Evolutionary conservation across 2,113 vertebrate species (phyloP).

Genomic region (Mastomys coucha): DNA sequence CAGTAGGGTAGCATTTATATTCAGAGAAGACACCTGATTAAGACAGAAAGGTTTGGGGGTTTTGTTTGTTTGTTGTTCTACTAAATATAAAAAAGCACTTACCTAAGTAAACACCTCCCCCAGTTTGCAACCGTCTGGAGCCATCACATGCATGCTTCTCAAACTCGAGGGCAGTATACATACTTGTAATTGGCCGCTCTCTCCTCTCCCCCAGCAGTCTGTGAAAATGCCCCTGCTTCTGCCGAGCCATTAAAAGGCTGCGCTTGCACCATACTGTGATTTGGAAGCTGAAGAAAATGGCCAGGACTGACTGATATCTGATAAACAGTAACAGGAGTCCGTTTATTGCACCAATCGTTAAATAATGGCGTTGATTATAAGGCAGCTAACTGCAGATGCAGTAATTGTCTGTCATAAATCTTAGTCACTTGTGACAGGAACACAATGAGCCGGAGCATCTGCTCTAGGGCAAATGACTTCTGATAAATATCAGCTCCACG

Average conservation of each 20-base stretch:
- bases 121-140: slow-evolving; percentile 86
- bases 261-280: slow-evolving; percentile 93
- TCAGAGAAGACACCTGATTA: slow-evolving; percentile 82
- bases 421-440: slow-evolving; percentile 95
- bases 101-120: slow-evolving; percentile 83
- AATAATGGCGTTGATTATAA: slow-evolving; percentile 99
- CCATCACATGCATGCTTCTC: slow-evolving; percentile 86
- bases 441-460: slow-evolving; percentile 95
- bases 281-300: slow-evolving; percentile 92
- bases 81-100: slow-evolving; percentile 83
- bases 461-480: slow-evolving; percentile 94
- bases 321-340: slow-evolving; percentile 96
- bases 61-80: slow-evolving; percentile 25
- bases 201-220: slow-evolving; percentile 88
- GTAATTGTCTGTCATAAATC: slow-evolving; percentile 99
- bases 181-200: slow-evolving; percentile 93
- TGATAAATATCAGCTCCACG: slow-evolving; percentile 94
- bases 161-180: slow-evolving; percentile 90
- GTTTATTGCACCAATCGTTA: slow-evolving; percentile 97
- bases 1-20: slow-evolving; percentile 77
- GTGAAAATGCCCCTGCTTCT: slow-evolving; percentile 90
- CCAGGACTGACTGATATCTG: slow-evolving; percentile 93
- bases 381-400: slow-evolving; percentile 94
- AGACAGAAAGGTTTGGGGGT: slow-evolving; percentile 29
- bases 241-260: slow-evolving; percentile 92